Percentiles rank a stretch among this genome's conserved stretches.
phyloP scores from a whole-genome alignment of 1,140 invertebrate genomes.

The Drosophila ficusphila region DNA sequence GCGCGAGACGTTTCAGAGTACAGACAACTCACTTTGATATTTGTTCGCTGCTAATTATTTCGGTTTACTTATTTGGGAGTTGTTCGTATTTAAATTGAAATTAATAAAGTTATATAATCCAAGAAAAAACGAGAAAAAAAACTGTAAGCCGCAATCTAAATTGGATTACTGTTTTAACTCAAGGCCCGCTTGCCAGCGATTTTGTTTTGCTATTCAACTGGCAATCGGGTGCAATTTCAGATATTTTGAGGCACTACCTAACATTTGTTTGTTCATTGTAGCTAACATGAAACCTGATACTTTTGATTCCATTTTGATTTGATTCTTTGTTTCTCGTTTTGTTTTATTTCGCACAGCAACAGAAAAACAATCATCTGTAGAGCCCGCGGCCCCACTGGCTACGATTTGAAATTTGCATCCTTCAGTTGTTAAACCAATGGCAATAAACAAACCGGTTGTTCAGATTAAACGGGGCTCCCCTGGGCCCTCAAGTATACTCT shows the following conservation, averaged over 20 bases:
- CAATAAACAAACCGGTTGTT: slow-evolving; percentile 32
- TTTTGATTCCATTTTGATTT: slow-evolving; percentile 38
- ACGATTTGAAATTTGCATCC: slow-evolving; percentile 25
- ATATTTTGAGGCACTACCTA: slow-evolving; percentile 7
- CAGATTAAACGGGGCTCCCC: slow-evolving; percentile 13
- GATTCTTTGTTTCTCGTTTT: slow-evolving; percentile 37
- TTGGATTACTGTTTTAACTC: background rate
- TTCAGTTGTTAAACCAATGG: slow-evolving; percentile 43
- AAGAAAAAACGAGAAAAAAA: slow-evolving; percentile 30
- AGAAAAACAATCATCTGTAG: slow-evolving; percentile 63
- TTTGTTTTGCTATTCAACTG: background rate
- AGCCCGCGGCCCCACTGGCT: slow-evolving; percentile 27
- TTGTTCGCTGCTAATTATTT: slow-evolving; percentile 45
- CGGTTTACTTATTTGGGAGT: slow-evolving; percentile 49
- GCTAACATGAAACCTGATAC: slow-evolving; percentile 22
- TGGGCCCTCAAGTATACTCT: slow-evolving; percentile 1
- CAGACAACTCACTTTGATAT: slow-evolving; percentile 35
- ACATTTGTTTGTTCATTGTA: slow-evolving; percentile 25
- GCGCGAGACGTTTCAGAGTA: slow-evolving; percentile 1
- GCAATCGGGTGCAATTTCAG: slow-evolving; percentile 22
- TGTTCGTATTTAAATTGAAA: slow-evolving; percentile 57
- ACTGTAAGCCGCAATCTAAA: slow-evolving; percentile 17
- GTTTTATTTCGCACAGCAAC: slow-evolving; percentile 62
- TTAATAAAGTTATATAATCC: slow-evolving; percentile 74
- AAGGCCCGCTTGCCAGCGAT: slow-evolving; percentile 1